Evolutionary conservation across 2,113 vertebrate species (phyloP), one percentile per base, ranked within the genome.

Genomic region (Coturnix japonica): DNA sequence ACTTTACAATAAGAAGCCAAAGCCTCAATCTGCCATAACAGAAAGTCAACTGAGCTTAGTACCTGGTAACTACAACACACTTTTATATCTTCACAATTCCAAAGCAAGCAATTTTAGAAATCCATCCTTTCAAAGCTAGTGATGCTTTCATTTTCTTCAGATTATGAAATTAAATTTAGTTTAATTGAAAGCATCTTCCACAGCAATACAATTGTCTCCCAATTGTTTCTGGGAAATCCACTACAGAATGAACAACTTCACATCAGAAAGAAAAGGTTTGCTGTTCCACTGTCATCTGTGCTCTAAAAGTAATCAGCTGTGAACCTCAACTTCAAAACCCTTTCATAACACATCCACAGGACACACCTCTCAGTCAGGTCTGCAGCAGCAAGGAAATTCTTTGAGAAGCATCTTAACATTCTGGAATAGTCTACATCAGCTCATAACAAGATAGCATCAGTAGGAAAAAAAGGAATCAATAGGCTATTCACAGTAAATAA

Each of bases 341-440:
- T 23, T 61, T 41, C 44, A 35, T 37, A 54, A 39, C 7, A 20
- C 66, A 23, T 22, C 30, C 54, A 19, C 19, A 3, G 2, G 46
- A 73, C 18, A 23, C 1, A 2, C 4, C 17, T 56, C 46, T 72
- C 44, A 77, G 11, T 13, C 66, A n/a, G 7, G 30, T 54, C 85
- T 66, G 17, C 17, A 64, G 39, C 25, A 70, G 56, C 17, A 84
- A 71, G 22, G 31, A 82, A 72, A 49, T 13, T 3, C 61, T 65
- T 60, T 53, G 11, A 77, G 39, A 92, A 87, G 16, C 3, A 1
- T 30, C 49, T 72, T 72, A 39, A n/a, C 90, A 59, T n/a, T 64
- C 74, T 73, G 49, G 63, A 74, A 67, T n/a, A 57, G 30, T 91
- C 87, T n/a, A 37, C 72, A 79, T 79, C 49, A 94, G 92, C 31